Percentiles rank a stretch among this genome's conserved stretches.
These are phyloP conservation scores for Drosophila bocki DNA, from an alignment of 1,140 invertebrate species.

Conservation along the genomic window DNA sequence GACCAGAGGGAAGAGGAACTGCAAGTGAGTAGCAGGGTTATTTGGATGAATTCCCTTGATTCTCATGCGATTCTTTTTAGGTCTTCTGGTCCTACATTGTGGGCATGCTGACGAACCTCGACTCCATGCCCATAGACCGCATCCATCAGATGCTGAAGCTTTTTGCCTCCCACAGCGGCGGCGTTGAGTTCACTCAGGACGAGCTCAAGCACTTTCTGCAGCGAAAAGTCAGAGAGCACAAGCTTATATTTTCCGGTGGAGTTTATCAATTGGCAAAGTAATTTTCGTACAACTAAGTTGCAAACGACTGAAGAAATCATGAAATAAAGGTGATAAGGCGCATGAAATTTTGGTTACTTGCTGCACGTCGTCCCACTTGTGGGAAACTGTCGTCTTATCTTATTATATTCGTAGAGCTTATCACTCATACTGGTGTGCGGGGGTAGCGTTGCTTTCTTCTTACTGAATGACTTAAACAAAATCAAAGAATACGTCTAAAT, in stretches of 20 bases:
- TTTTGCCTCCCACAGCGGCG: slow-evolving; percentile 95
- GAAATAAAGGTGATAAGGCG: slow-evolving; percentile 26
- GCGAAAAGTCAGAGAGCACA: slow-evolving; percentile 95
- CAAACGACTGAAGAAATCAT: slow-evolving; percentile 30
- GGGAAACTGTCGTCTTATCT: slow-evolving; percentile 25
- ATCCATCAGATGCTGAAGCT: slow-evolving; percentile 99
- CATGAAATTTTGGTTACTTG: slow-evolving; percentile 17
- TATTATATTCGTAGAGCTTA: slow-evolving; percentile 16
- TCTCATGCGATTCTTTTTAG: slow-evolving; percentile 20
- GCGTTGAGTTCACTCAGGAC: slow-evolving; percentile 94
- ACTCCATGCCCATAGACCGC: slow-evolving; percentile 95
- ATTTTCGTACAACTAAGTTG: slow-evolving; percentile 20
- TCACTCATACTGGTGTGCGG: slow-evolving; percentile 5
- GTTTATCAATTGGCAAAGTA: slow-evolving; percentile 94
- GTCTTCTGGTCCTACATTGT: slow-evolving; percentile 98
- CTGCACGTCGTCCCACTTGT: slow-evolving; percentile 3
- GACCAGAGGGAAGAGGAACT: slow-evolving; percentile 97
- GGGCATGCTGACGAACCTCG: slow-evolving; percentile 98
- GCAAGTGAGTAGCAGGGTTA: slow-evolving; percentile 86
- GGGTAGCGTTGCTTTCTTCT: not conserved
- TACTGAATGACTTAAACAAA: slow-evolving; percentile 3
- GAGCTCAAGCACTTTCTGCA: slow-evolving; percentile 96
- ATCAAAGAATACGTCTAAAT: slow-evolving; percentile 28
- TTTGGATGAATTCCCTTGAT: not conserved
- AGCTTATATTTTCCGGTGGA: slow-evolving; percentile 93